phyloP scores from a whole-genome alignment of 2,113 vertebrate genomes.

The Grantiella picta region DNA sequence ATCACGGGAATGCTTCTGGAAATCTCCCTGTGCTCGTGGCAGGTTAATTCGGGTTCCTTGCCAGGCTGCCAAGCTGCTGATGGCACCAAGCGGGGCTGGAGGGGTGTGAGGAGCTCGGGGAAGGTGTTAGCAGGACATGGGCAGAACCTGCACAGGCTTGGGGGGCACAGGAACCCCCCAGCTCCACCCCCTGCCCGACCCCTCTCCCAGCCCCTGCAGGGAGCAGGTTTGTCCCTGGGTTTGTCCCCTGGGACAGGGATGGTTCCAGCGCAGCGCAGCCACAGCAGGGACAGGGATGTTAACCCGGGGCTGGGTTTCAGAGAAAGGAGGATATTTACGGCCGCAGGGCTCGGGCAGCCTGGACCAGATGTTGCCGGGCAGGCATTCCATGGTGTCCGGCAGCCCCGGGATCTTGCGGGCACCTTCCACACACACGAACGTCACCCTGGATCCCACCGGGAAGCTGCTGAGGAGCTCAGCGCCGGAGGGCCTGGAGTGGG shows the following conservation, averaged over 20 bases:
- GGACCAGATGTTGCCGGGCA: background rate
- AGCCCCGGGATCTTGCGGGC: background rate
- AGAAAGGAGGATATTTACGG: background rate
- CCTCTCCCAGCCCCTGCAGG: accelerated
- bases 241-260: accelerated
- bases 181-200: accelerated
- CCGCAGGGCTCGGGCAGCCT: slow-evolving; percentile 9
- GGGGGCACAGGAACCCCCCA: accelerated
- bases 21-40: accelerated
- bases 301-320: accelerated
- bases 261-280: background rate
- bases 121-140: background rate
- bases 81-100: accelerated
- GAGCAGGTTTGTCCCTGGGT: background rate
- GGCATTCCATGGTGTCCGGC: background rate
- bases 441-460: background rate
- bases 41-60: accelerated
- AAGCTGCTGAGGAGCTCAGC: background rate
- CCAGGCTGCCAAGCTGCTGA: background rate
- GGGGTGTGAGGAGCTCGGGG: accelerated
- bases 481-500: background rate
- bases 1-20: accelerated
- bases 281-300: accelerated
- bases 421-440: background rate
- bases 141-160: accelerated